Base-by-base conservation (phyloP, 1,140 invertebrate species). In the Medauroidea extradentata region DNA sequence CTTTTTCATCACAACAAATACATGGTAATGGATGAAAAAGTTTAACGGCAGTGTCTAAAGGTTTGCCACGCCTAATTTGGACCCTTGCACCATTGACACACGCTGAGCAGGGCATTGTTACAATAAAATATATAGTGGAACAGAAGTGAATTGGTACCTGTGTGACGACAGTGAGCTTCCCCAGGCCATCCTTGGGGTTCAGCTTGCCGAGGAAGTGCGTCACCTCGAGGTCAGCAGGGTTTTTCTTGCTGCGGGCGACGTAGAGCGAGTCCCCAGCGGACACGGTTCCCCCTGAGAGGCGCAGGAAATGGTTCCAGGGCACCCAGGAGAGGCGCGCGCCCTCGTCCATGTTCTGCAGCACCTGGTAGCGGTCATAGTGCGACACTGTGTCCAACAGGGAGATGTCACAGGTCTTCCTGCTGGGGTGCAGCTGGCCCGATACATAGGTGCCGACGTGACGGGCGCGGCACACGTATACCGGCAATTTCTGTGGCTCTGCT, bases 261-360 rank as follows among this genome's bases (percentile, higher is more conserved):
- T 34, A 34, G 5, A 34, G 29, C 29, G 44, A 7, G 5, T 46
- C 44, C 4, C 44, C 44, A n/a, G 76, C 59, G 1, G 58, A 43
- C 11, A 91, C 85, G n/a, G 85, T 81, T 3, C 89, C 89, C 19
- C 77, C 75, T 0, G 83, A 82, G 1, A 79, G 69, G 2, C 77
- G 65, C 55, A 72, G 79, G 67, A 83, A 89, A 69, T 85, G 89
- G 58, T 81, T 74, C 85, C 88, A 90, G 9, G 76, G 68, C 7
- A 80, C 75, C 90, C 90, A 93, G 53, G 77, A 82, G 1, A 91
- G 76, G 41, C 87, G 78, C 1, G 85, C 87, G n/a, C 87, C 83
- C 52, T 84, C 83, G 60, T 90, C 87, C 51, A 86, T 81, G 71
- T 91, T 92, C 65, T 89, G 81, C 13, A 91, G 72, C 3, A 91